These are phyloP conservation scores for Rynchops niger DNA, from an alignment of 2,113 vertebrate genomes.

Conservation along the genomic window DNA sequence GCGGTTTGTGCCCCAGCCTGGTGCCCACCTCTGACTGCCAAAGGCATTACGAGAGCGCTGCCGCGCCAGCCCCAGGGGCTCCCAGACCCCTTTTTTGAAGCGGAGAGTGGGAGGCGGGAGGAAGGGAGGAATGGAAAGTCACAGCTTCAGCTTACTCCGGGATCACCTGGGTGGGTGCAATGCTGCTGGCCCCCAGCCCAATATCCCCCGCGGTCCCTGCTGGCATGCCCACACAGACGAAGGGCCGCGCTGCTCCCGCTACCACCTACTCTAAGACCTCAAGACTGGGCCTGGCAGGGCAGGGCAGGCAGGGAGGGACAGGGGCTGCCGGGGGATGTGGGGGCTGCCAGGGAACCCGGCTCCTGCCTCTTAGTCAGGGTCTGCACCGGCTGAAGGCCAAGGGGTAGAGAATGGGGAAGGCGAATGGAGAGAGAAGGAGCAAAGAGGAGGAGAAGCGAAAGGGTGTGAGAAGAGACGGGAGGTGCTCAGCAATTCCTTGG, in stretches of 20 bases:
- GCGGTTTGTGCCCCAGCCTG: background rate
- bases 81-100: background rate
- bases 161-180: fast-evolving
- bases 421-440: background rate
- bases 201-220: background rate
- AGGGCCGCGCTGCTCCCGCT: background rate
- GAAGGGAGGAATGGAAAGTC: background rate
- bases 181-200: background rate
- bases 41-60: fast-evolving
- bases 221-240: background rate
- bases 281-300: background rate
- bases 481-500: background rate
- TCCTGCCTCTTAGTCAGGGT: too few species aligned
- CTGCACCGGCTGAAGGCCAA: background rate
- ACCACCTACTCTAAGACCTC: background rate
- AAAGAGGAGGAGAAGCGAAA: background rate
- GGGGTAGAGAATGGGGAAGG: background rate
- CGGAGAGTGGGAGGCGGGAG: background rate
- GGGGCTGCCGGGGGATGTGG: background rate
- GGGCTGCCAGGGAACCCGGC: background rate
- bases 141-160: background rate
- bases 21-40: background rate
- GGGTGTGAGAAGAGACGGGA: background rate
- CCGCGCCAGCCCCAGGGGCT: background rate
- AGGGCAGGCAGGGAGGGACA: background rate